Evolutionary conservation across 2,888 invertebrate genomes (phyloP), one percentile per base, ranked within the genome.

Genomic region (Sicus ferrugineus): DNA sequence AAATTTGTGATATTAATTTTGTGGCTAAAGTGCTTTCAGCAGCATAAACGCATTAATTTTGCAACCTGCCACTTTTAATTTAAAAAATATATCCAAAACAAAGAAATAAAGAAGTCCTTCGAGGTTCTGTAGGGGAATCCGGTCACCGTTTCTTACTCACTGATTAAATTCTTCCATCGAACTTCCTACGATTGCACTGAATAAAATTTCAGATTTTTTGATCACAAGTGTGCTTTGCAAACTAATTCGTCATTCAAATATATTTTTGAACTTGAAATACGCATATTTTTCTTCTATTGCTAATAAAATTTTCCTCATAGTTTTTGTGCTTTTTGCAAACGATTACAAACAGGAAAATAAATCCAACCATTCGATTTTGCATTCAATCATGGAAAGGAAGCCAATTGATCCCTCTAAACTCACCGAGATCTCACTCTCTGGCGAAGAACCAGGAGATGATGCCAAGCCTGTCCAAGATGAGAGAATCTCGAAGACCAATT

Each of bases 401-500:
- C 5, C 23, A 16, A 7, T 2, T 23, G 14, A 4, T 11, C 34
- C n/a, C 69, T 61, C 65, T 14, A 59, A 67, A 52, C 46, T 72
- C 19, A 59, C 64, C 9, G 70, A 72, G 16, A 68, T 72, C 31
- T 64, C 69, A 16, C 65, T 72, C 5, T 46, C 70, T n/a, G 62
- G 19, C 3, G 69, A 69, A 7, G 67, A 70, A 50, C 46, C 54
- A 26, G 72, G 69, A 38, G 67, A 65, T 72, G 28, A 63, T 3
- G 50, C 70, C 16, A 46, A 72, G 23, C 30, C 67, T 1, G 30
- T 67, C n/a, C 72, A 71, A 4, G 76, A 76, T 7, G 70, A 73
- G n/a, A 16, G 56, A 4, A 31, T 72, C 31, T 54, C 72, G 3
- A 80, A 78, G 56, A 52, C 75, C 1, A 77, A 72, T 70, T 77